Conservation (phyloP, 1,140 invertebrate species). For the Euura lappo region DNA sequence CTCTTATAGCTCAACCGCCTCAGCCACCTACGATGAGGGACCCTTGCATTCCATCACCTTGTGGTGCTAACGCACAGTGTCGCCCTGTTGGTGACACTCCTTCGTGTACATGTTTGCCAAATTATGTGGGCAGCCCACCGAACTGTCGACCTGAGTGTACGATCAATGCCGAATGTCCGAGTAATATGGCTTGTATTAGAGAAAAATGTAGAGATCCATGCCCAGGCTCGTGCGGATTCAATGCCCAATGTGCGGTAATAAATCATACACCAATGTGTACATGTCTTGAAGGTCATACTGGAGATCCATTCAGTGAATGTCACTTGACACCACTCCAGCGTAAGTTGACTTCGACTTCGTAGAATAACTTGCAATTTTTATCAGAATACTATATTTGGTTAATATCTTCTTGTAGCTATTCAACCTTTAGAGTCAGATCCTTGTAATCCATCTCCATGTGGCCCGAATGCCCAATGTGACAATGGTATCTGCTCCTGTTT, state of each 20-base stretch:
- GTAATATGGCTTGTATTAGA: constrained; percentile 68
- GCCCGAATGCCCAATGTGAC: constrained; percentile 62
- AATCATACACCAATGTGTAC: constrained; percentile 66
- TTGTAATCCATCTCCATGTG: constrained; percentile 70
- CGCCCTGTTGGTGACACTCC: constrained; percentile 63
- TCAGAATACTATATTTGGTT: constrained; percentile 11
- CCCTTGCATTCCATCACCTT: constrained; percentile 63
- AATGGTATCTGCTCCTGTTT: constrained; percentile 59
- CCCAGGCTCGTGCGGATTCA: constrained; percentile 63
- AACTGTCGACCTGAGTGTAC: constrained; percentile 74
- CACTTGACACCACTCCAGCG: constrained; percentile 43
- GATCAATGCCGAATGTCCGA: constrained; percentile 71
- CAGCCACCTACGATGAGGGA: constrained; percentile 46
- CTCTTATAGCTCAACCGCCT: constrained; percentile 28
- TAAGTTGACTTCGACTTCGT: not conserved
- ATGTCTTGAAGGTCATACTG: constrained; percentile 61
- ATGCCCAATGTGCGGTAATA: constrained; percentile 64
- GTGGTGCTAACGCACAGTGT: constrained; percentile 63
- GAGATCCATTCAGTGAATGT: constrained; percentile 65
- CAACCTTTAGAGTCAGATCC: constrained; percentile 51
- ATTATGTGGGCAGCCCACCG: constrained; percentile 67
- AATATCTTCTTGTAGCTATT: not conserved
- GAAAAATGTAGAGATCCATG: constrained; percentile 65
- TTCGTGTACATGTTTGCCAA: constrained; percentile 68
- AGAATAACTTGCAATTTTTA: not conserved